phyloP scores from a whole-genome alignment of 2,113 vertebrate genomes.

The Hyla sarda region DNA sequence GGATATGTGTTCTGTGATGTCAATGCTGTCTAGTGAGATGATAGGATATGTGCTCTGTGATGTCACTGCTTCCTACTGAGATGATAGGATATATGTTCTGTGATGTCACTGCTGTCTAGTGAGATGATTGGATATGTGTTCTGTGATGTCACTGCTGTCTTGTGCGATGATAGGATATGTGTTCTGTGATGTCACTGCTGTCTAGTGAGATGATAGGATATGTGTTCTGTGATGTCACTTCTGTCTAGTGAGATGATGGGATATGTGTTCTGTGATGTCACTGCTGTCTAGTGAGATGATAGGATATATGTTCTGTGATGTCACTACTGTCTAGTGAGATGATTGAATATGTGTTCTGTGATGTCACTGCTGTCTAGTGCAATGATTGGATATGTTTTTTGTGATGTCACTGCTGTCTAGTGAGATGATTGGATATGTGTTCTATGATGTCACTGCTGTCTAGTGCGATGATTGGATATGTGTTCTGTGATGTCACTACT shows the following conservation, averaged over 20 bases:
- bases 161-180: too few relatives aligned
- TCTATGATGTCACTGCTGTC: background rate
- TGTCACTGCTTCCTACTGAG: background rate
- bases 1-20: background rate
- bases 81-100: too few relatives aligned
- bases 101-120: background rate
- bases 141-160: background rate
- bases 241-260: too few relatives aligned
- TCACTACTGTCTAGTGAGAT: background rate
- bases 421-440: background rate
- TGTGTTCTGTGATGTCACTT: too few relatives aligned
- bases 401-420: background rate
- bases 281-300: too few relatives aligned
- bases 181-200: too few relatives aligned
- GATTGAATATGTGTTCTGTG: background rate
- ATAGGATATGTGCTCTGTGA: background rate
- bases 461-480: too few relatives aligned
- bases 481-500: too few relatives aligned
- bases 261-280: too few relatives aligned
- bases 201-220: too few relatives aligned
- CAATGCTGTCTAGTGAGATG: background rate
- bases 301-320: background rate
- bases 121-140: background rate
- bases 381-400: background rate
- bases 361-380: background rate